A percentile compares a stretch with the other conserved stretches of the same genome.
These are phyloP conservation scores for Ichneumon xanthorius DNA, from an alignment of 2,888 invertebrate species.

Conservation along the genomic window DNA sequence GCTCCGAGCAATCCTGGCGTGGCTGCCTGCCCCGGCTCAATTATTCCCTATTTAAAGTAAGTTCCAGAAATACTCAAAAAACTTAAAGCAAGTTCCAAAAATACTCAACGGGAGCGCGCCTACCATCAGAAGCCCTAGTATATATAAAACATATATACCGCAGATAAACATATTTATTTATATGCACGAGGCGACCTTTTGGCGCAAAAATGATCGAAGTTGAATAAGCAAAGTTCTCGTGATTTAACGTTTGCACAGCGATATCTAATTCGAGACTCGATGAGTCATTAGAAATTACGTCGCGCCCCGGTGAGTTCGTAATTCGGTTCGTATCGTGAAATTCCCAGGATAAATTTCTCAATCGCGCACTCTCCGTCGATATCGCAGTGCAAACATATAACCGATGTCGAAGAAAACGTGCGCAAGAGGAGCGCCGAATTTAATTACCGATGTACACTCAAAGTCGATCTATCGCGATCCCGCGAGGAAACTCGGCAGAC, in stretches of 20 bases:
- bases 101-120: no score
- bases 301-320: not conserved
- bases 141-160: no score
- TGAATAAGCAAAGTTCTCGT: not conserved
- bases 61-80: no score
- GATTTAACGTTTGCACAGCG: not conserved
- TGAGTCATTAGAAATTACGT: conserved; percentile 35
- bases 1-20: no score
- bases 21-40: no score
- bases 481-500: conserved; percentile 31
- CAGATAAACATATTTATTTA: no score
- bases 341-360: not conserved
- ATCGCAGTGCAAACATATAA: not conserved
- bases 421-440: not conserved
- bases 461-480: conserved; percentile 7
- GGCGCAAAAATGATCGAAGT: not conserved
- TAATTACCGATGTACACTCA: not conserved
- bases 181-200: not conserved
- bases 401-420: not conserved
- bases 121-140: no score
- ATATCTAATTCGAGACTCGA: conserved; percentile 29
- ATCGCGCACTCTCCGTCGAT: not conserved
- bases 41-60: no score
- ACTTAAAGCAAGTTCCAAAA: no score
- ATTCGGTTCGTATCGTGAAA: not conserved